phyloP scores from a whole-genome alignment of 2,888 invertebrate species.

The Apoda limacodes region DNA sequence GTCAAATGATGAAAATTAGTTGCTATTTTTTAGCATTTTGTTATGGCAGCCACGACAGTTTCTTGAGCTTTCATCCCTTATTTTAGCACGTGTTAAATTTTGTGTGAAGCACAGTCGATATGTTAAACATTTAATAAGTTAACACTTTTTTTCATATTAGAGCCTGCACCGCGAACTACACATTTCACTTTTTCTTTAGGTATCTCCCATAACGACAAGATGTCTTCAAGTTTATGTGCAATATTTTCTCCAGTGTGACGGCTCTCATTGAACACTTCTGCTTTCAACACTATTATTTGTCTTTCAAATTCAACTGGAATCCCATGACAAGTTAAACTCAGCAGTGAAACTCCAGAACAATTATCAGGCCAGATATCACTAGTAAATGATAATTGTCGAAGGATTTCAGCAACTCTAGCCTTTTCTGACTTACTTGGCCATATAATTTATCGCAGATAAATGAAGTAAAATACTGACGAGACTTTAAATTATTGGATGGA shows the following conservation, averaged over 20 bases:
- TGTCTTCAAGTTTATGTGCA: constrained; percentile 7
- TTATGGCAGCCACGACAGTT: too few species aligned
- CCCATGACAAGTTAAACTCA: too few species aligned
- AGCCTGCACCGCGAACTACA: constrained; percentile 1
- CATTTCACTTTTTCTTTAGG: constrained; percentile 3
- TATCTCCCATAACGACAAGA: constrained; percentile 1
- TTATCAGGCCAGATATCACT: too few species aligned
- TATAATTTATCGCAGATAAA: constrained; percentile 20
- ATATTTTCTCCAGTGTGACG: constrained; percentile 15
- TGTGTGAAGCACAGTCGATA: constrained; percentile 11
- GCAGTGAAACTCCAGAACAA: too few species aligned
- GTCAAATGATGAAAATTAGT: constrained; percentile 15
- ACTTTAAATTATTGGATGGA: too few species aligned
- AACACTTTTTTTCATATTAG: constrained; percentile 3
- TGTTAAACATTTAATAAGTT: constrained; percentile 6
- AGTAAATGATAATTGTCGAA: constrained; percentile 19
- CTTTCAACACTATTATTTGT: constrained; percentile 13
- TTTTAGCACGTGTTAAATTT: constrained; percentile 10
- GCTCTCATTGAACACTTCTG: constrained; percentile 9
- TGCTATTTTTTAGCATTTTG: constrained; percentile 17
- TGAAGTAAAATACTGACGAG: too few species aligned
- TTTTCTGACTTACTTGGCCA: constrained; percentile 15
- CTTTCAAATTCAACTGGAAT: too few species aligned
- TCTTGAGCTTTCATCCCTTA: constrained; percentile 11
- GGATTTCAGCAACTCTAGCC: constrained; percentile 17